Conservation (phyloP, 30 jellyfish, hydroid and myxozoan genomes). For the Cassiopea andromeda region DNA sequence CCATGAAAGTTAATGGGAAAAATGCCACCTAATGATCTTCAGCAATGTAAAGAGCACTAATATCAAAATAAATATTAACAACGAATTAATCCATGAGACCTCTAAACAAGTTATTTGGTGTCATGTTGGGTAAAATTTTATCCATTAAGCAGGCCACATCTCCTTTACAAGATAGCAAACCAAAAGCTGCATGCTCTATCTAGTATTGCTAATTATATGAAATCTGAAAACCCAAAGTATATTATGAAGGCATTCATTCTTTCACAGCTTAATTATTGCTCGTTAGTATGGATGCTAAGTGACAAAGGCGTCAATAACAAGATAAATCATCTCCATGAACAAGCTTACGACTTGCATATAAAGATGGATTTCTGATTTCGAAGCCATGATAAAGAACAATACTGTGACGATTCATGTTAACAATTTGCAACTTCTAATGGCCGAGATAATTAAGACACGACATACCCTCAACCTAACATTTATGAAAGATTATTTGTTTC, state of each 20-base stretch:
- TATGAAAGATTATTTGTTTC: not conserved
- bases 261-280: not conserved
- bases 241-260: not conserved
- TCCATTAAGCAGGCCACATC: too few species aligned
- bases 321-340: not conserved
- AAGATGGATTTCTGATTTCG: not conserved
- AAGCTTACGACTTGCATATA: not conserved
- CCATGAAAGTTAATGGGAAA: too few species aligned
- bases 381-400: not conserved
- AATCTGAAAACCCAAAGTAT: not conserved
- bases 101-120: too few species aligned
- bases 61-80: too few species aligned
- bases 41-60: too few species aligned
- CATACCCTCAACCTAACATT: not conserved
- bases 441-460: constrained; percentile 10
- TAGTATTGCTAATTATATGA: not conserved
- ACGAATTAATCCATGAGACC: too few species aligned
- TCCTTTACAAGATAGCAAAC: too few species aligned
- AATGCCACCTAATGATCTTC: too few species aligned
- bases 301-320: not conserved
- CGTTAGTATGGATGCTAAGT: not conserved
- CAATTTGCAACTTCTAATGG: not conserved
- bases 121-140: too few species aligned
- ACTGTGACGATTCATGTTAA: not conserved
- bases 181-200: not conserved